phyloP scores from a whole-genome alignment of 2,113 vertebrate species.

The Antechinus flavipes region DNA sequence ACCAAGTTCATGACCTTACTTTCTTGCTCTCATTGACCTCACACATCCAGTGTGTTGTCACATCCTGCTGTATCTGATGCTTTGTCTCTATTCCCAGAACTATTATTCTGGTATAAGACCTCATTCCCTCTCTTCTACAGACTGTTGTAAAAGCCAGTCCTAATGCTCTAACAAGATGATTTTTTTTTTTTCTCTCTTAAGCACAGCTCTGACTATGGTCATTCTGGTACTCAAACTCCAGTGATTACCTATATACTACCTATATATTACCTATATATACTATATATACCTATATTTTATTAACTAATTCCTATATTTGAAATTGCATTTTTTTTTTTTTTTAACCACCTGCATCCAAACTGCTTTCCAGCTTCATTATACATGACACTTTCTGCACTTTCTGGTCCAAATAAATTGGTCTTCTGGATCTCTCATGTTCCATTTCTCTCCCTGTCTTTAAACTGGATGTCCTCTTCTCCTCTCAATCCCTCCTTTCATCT shows the following conservation, averaged over 20 bases:
- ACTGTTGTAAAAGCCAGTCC: neutral
- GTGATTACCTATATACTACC: neutral
- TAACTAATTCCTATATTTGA: neutral
- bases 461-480: neutral
- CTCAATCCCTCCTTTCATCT: neutral
- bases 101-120: neutral
- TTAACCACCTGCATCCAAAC: neutral
- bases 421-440: neutral
- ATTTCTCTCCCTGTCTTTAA: neutral
- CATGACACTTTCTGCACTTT: neutral
- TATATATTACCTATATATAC: too few species aligned
- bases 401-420: neutral
- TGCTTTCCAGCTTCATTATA: neutral
- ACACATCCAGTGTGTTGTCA: neutral
- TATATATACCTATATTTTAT: too few species aligned
- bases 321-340: neutral
- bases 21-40: neutral
- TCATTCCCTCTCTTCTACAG: neutral
- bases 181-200: neutral
- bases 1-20: neutral
- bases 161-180: neutral
- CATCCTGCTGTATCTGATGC: neutral
- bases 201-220: neutral
- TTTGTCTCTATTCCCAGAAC: neutral
- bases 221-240: neutral